These are phyloP conservation scores for Osedax fenrisi DNA, from an alignment of 2,888 invertebrate genomes.

Conservation along the genomic window DNA sequence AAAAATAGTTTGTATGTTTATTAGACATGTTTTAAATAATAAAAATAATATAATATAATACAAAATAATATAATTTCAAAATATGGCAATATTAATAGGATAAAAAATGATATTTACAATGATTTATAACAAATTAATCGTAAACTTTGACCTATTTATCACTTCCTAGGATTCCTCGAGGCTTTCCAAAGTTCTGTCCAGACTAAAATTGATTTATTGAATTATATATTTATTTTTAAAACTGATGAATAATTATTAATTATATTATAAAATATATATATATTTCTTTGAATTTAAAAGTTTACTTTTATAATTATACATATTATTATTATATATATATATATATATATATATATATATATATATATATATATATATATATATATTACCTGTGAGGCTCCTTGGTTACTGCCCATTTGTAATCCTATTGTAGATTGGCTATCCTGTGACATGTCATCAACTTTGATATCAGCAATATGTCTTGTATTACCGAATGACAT, in stretches of 20 bases:
- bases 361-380: not conserved
- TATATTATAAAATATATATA: too few species aligned
- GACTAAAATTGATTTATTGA: not conserved
- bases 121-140: too few species aligned
- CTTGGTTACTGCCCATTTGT: slow-evolving; percentile 35
- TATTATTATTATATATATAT: not conserved
- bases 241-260: too few species aligned
- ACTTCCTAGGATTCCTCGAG: slow-evolving; percentile 38
- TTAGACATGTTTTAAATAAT: too few species aligned
- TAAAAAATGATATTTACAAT: too few species aligned
- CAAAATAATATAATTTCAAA: too few species aligned
- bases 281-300: not conserved
- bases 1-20: too few species aligned
- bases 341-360: not conserved
- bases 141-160: slow-evolving; percentile 25
- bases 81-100: too few species aligned
- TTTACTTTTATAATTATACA: not conserved
- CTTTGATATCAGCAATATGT: slow-evolving; percentile 58
- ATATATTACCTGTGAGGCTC: slow-evolving; percentile 30
- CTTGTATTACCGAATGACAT: slow-evolving; percentile 83
- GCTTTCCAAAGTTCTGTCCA: slow-evolving; percentile 38
- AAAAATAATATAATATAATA: too few species aligned
- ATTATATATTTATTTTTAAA: not conserved
- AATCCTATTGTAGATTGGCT: slow-evolving; percentile 31
- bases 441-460: slow-evolving; percentile 24